Evolutionary conservation across 1,140 invertebrate genomes (phyloP).

Genomic region (silkworm (Bombyx mori)): ASM3026992v2 NC_085124.1:636501-637000

Average conservation of each 20-base stretch:
- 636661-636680: slow-evolving; percentile 29
- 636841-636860: slow-evolving; percentile 24
- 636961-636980: slow-evolving; percentile 63
- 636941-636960: slow-evolving; percentile 65
- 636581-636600: slow-evolving; percentile 39
- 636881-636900: slow-evolving; percentile 52
- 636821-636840: slow-evolving; percentile 22
- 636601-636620: slow-evolving; percentile 34
- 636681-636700: slow-evolving; percentile 33
- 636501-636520: slow-evolving; percentile 51
- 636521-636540: slow-evolving; percentile 34
- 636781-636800: slow-evolving; percentile 21
- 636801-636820: slow-evolving; percentile 20
- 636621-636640: slow-evolving; percentile 42
- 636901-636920: slow-evolving; percentile 50
- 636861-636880: slow-evolving; percentile 43
- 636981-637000: slow-evolving; percentile 65
- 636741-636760: slow-evolving; percentile 29
- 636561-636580: slow-evolving; percentile 38
- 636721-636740: slow-evolving; percentile 29
- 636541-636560: slow-evolving; percentile 25
- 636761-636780: slow-evolving; percentile 24
- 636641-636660: slow-evolving; percentile 34
- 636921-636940: slow-evolving; percentile 58
- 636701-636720: slow-evolving; percentile 40